Percentiles rank a stretch among this genome's conserved stretches.
phyloP scores from a whole-genome alignment of 2,888 invertebrate species.

The Parelbella ahira region DNA sequence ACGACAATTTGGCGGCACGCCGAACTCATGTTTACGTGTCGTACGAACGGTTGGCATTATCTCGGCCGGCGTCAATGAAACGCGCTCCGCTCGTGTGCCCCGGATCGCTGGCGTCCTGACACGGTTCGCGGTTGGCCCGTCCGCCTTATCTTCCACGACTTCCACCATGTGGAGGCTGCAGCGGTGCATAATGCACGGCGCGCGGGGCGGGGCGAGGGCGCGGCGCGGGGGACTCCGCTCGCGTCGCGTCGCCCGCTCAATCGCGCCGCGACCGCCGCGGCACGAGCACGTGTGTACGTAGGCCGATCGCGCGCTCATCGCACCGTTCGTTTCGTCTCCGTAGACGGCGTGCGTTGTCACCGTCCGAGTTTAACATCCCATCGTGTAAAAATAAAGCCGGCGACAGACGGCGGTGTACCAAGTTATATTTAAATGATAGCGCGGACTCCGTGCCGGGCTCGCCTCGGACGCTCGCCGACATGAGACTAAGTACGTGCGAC shows the following conservation, averaged over 20 bases:
- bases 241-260: conserved; percentile 48
- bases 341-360: conserved; percentile 57
- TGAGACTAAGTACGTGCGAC: conserved; percentile 74
- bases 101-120: conserved; percentile 44
- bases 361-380: conserved; percentile 49
- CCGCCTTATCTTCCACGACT: conserved; percentile 59
- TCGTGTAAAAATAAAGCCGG: conserved; percentile 76
- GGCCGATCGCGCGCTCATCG: conserved; percentile 34
- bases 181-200: conserved; percentile 65
- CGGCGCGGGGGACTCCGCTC: conserved; percentile 43
- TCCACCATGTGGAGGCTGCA: conserved; percentile 71
- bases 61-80: conserved; percentile 63
- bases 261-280: conserved; percentile 55
- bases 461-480: conserved; percentile 63
- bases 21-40: conserved; percentile 46
- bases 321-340: conserved; percentile 44
- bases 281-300: conserved; percentile 36
- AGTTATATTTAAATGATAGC: conserved; percentile 80
- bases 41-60: conserved; percentile 58
- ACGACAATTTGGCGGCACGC: conserved; percentile 35
- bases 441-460: conserved; percentile 60
- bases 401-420: conserved; percentile 70
- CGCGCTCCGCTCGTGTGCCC: conserved; percentile 46
- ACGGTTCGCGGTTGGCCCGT: conserved; percentile 39
- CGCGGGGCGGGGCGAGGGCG: conserved; percentile 34